These are phyloP conservation scores for Listronotus bonariensis DNA, from an alignment of 1,140 invertebrate species.

Conservation along the genomic window DNA sequence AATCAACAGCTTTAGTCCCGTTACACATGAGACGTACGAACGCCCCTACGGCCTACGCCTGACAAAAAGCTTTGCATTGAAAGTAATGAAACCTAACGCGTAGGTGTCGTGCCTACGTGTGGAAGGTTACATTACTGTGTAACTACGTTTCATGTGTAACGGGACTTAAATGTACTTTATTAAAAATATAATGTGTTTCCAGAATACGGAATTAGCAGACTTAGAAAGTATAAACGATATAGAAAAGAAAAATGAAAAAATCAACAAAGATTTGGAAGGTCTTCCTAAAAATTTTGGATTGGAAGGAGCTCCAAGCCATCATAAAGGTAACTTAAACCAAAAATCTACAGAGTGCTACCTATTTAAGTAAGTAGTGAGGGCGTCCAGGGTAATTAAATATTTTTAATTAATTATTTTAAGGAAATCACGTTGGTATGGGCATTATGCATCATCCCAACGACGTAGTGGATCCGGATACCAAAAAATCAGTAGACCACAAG, in stretches of 20 bases:
- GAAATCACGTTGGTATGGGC: slow-evolving; percentile 47
- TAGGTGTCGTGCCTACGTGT: too few relatives aligned
- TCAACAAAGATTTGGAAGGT: slow-evolving; percentile 43
- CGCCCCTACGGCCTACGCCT: too few relatives aligned
- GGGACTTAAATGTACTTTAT: too few relatives aligned
- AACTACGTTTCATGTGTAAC: too few relatives aligned
- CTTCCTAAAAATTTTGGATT: slow-evolving; percentile 42
- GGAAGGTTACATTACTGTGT: too few relatives aligned
- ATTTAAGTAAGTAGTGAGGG: not conserved
- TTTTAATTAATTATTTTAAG: slow-evolving; percentile 29
- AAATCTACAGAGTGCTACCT: not conserved
- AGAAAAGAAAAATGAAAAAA: slow-evolving; percentile 43
- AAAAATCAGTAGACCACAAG: slow-evolving; percentile 2
- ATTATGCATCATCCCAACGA: slow-evolving; percentile 27
- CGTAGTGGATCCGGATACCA: slow-evolving; percentile 19
- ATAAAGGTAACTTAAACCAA: slow-evolving; percentile 16
- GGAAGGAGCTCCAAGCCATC: slow-evolving; percentile 37
- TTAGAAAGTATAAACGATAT: slow-evolving; percentile 21
- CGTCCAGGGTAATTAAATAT: not conserved
- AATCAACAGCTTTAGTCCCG: too few relatives aligned
- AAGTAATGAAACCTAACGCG: too few relatives aligned
- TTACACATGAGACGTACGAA: too few relatives aligned
- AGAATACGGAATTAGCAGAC: slow-evolving; percentile 20
- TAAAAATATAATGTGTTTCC: too few relatives aligned
- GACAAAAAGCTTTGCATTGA: too few relatives aligned